Base-by-base conservation (phyloP, 2,888 invertebrate genomes). In the Amiota mariae region DNA sequence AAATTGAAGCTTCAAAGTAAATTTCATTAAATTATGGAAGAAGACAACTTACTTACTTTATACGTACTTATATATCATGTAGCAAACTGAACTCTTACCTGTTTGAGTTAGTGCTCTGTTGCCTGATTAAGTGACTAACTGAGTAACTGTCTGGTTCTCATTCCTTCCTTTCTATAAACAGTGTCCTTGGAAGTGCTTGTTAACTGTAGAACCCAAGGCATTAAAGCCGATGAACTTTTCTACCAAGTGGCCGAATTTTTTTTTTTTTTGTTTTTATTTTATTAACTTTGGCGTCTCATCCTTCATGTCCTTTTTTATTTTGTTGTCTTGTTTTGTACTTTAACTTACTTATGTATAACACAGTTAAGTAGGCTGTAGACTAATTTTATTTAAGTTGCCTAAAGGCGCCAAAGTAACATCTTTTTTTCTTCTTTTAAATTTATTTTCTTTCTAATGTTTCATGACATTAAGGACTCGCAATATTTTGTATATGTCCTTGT, bases 331-430 rank as follows among this genome's bases (percentile, higher is more conserved):
- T 36, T 36, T 36, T 36, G 8, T 6, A 36, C 36, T 36, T 36
- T 36, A 36, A 36, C 36, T 36, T 36, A 36, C 36, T 36, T 36
- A 36, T 36, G 36, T 36, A 36, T 36, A 10, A 54, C 54, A 3
- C 54, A n/a, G 54, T 54, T 54, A 54, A 12, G 54, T n/a, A 54
- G 54, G 3, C 63, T n/a, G 63, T 46, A 36, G 63, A 63, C 63
- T 63, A 63, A 63, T 36, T 63, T 63, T 11, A 24, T 63, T 63
- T 2, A 63, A 46, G 63, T 36, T 63, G 46, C 63, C 63, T n/a
- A 0, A 36, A 24, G 63, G 63, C 63, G 36, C 63, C 36, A 15
- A 13, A 4, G 36, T 46, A 63, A 8, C 2, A 46, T 11, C 2
- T 63, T n/a, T 63, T n/a, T 36, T 24, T 63, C 36, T 6, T 36